These are phyloP conservation scores for Larimichthys polyactis DNA, from an alignment of 2,113 vertebrate species.

Conservation along the genomic window DNA sequence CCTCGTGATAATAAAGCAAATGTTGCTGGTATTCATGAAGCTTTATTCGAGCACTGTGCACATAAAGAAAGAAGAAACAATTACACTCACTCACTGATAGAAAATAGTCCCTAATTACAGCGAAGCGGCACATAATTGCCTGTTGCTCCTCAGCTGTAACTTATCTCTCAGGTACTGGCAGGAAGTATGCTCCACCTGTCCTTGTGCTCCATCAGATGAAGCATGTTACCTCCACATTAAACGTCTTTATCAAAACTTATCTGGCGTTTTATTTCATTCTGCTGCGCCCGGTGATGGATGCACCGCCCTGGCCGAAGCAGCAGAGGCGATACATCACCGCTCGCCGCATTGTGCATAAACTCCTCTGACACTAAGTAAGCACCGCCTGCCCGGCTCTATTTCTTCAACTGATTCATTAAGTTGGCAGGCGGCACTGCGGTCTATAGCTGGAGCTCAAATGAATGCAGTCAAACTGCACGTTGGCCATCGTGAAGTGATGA, in stretches of 20 bases:
- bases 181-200: constrained; percentile 25
- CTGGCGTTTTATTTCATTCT: constrained; percentile 56
- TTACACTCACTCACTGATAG: constrained; percentile 51
- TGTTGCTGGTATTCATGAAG: not conserved
- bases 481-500: constrained; percentile 20
- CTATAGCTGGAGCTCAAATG: constrained; percentile 7
- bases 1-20: not conserved
- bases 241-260: constrained; percentile 67
- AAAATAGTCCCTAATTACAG: constrained; percentile 83
- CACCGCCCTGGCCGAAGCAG: constrained; percentile 25
- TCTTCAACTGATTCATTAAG: constrained; percentile 51
- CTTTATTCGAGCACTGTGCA: not conserved
- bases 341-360: constrained; percentile 37
- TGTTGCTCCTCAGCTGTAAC: constrained; percentile 78
- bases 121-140: constrained; percentile 79
- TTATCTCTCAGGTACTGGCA: constrained; percentile 71
- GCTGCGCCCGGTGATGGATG: constrained; percentile 68
- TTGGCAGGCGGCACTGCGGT: constrained; percentile 22
- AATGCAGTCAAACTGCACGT: constrained; percentile 17
- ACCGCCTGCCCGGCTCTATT: constrained; percentile 25
- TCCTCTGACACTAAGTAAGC: constrained; percentile 65
- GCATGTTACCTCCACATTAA: constrained; percentile 54
- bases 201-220: constrained; percentile 35
- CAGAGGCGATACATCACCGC: constrained; percentile 68
- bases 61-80: constrained; percentile 4